phyloP scores from a whole-genome alignment of 2,888 invertebrate genomes.

The Blastobasis adustella region DNA sequence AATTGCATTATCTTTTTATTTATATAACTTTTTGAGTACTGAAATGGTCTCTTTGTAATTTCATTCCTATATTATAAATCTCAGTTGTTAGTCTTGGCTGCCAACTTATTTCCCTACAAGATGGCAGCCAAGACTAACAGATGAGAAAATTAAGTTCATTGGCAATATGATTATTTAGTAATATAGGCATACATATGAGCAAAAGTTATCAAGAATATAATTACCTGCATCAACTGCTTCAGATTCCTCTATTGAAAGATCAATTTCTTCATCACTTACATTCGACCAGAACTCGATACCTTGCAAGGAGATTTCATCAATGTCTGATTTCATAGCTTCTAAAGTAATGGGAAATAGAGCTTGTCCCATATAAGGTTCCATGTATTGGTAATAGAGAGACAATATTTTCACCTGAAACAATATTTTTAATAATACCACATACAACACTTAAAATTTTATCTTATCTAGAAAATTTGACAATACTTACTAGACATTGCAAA shows the following conservation, averaged over 20 bases:
- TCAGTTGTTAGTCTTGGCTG: too few species aligned
- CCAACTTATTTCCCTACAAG: too few species aligned
- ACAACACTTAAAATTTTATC: not conserved
- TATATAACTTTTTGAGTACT: not conserved
- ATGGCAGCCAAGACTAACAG: too few species aligned
- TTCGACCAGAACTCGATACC: conserved; percentile 99
- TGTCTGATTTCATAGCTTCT: conserved; percentile 98
- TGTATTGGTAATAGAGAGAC: conserved; percentile 97
- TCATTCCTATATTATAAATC: too few species aligned
- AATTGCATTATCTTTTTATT: not conserved
- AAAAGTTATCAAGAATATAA: too few species aligned
- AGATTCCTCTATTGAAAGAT: conserved; percentile 93
- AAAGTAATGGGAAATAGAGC: conserved; percentile 98
- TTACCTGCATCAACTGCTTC: conserved; percentile 91
- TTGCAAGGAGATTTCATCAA: conserved; percentile 96
- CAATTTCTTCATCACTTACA: conserved; percentile 99
- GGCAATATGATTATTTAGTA: too few species aligned
- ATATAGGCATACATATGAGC: too few species aligned
- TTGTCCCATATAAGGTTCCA: conserved; percentile 99
- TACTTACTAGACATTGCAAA: conserved; percentile 92
- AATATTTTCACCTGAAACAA: conserved; percentile 86
- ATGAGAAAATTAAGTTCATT: too few species aligned
- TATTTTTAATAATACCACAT: not conserved
- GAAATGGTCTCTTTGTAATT: not conserved
- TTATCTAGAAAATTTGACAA: not conserved